Base-by-base conservation (phyloP, 2,797 vertebrate species). In the Chrysolophus pictus region DNA sequence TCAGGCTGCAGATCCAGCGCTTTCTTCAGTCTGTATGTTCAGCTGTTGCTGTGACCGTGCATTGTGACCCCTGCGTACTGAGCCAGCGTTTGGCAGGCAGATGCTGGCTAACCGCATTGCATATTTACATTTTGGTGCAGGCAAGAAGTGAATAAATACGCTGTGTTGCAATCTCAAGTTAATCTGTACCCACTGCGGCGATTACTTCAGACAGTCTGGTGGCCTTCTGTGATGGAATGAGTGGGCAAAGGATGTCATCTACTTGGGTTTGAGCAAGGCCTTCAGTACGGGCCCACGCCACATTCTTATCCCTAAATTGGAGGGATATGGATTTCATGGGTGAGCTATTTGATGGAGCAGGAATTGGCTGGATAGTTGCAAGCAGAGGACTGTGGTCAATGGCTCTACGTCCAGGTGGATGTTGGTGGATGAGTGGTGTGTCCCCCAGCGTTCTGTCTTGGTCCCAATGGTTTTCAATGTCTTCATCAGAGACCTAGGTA, bases 41-140 rank as follows among this genome's bases (percentile, higher is more conserved):
- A 80, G 44, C 16, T 58, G 1, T 24, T 11, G 8, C 35, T 0
- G 1, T 72, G 14, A 3, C 69, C 46, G 4, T 0, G 1, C 6
- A 11, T 21, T 15, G 60, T 76, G 77, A 75, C 60, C 39, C 39
- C n/a, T 42, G 17, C 0, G 0, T 10, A 2, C 31, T 59, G 60
- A 9, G 2, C 41, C 28, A 44, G 3, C 71, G 46, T 55, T 39
- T 18, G 19, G 21, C 60, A 42, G 62, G 4, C 37, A 51, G 33
- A 28, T 46, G 6, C 44, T 5, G 3, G 21, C 53, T 67, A 15
- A 21, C 63, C 49, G 55, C 47, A 28, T 71, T 22, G 42, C 22
- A 1, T 81, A 17, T 91, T 93, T 88, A 46, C 80, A 47, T 91
- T 90, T 58, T 76, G 26, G 35, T 41, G 37, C 17, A 84, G 64